phyloP scores from a whole-genome alignment of 2,888 invertebrate species.

The Xiphydria camelus region DNA sequence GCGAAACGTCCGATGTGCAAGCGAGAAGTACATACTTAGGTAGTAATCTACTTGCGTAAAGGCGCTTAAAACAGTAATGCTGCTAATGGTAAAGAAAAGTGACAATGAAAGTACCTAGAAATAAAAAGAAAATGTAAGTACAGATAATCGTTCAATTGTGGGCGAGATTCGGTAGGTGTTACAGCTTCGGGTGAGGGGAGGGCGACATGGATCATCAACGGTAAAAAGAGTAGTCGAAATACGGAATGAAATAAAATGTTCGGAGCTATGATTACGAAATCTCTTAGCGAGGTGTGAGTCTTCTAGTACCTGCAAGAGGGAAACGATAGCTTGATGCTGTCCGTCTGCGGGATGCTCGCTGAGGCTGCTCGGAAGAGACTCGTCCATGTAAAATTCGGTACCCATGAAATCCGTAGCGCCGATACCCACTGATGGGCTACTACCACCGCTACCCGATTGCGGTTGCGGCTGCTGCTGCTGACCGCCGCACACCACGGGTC shows the following conservation, averaged over 20 bases:
- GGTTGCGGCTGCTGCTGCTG: conserved; percentile 51
- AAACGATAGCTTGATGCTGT: conserved; percentile 56
- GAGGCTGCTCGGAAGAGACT: conserved; percentile 83
- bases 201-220: no score
- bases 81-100: background rate
- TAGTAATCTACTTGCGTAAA: conserved; percentile 1
- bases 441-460: conserved; percentile 52
- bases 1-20: no score
- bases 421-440: conserved; percentile 54
- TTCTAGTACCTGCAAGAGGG: conserved; percentile 57
- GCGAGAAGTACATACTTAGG: conserved; percentile 2
- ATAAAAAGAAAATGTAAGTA: background rate
- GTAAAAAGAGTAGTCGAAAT: background rate
- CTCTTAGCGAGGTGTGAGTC: conserved; percentile 46
- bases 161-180: no score
- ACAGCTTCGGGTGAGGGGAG: no score
- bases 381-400: conserved; percentile 87
- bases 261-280: conserved; percentile 46
- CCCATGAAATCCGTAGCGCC: conserved; percentile 69
- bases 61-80: background rate
- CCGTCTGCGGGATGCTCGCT: conserved; percentile 67
- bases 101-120: conserved; percentile 3
- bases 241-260: conserved; percentile 38
- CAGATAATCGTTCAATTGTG: no score
- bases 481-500: conserved; percentile 53